Evolutionary conservation across 2,888 invertebrate species (phyloP).

Genomic region (Tortricodes alternella): DNA sequence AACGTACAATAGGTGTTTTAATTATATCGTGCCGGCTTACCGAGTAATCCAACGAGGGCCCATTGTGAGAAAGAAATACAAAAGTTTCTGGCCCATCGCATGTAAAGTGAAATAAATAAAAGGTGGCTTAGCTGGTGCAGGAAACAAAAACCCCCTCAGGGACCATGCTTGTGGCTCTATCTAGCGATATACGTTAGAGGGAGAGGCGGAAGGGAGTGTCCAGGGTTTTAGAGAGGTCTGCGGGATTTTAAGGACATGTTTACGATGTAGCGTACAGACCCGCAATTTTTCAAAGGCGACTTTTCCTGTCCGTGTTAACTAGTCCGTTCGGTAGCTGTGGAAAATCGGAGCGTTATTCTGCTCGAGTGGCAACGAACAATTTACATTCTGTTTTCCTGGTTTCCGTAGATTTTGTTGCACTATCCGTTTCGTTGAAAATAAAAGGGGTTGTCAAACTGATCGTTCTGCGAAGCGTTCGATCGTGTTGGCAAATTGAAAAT

Average conservation of each 20-base stretch:
- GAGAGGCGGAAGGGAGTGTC: conserved; percentile 22
- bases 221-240: conserved; percentile 23
- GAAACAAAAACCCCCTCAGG: background rate
- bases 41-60: conserved; percentile 15
- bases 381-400: background rate
- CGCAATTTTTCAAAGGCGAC: conserved; percentile 38
- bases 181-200: conserved; percentile 2
- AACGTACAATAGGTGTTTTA: conserved; percentile 26
- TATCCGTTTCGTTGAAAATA: background rate
- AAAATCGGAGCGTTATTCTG: conserved; percentile 16
- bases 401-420: background rate
- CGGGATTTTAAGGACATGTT: conserved; percentile 39
- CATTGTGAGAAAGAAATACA: conserved; percentile 28
- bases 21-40: conserved; percentile 25
- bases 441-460: too few relatives aligned
- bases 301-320: conserved; percentile 38
- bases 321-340: conserved; percentile 20
- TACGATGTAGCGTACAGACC: conserved; percentile 37
- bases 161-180: conserved; percentile 1
- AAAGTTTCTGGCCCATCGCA: conserved; percentile 28
- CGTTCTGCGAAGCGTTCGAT: too few relatives aligned
- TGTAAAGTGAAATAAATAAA: conserved; percentile 40
- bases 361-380: background rate
- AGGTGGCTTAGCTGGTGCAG: conserved; percentile 28
- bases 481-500: too few relatives aligned